Conservation (phyloP, 2,113 vertebrate species). For the Axis porcinus region DNA sequence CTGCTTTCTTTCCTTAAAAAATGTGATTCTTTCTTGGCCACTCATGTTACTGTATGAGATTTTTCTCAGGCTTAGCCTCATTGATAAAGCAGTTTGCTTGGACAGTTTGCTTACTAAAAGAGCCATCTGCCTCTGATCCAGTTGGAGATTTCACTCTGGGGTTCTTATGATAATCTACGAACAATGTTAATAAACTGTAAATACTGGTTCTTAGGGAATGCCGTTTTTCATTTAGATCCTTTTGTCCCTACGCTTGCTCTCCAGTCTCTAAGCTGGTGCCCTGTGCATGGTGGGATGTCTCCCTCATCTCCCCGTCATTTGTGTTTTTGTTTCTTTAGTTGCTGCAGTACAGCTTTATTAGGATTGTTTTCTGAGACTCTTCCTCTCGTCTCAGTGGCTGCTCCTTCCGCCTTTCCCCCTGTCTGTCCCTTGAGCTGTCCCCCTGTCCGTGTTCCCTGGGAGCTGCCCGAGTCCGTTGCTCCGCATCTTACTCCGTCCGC, state of each 20-base stretch:
- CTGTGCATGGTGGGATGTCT: not conserved
- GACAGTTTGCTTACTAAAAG: not conserved
- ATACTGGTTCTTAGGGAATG: not conserved
- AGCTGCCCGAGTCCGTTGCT: not conserved
- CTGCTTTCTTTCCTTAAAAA: slow-evolving; percentile 45
- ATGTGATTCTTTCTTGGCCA: not conserved
- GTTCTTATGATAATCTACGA: not conserved
- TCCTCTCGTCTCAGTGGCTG: not conserved
- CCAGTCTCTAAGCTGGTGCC: not conserved
- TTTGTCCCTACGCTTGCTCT: not conserved
- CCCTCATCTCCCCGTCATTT: not conserved
- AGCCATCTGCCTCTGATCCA: not conserved
- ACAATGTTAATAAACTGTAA: not conserved
- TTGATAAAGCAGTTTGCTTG: not conserved
- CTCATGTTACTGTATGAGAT: not conserved
- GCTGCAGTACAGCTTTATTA: not conserved
- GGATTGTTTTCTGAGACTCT: not conserved
- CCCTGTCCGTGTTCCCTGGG: not conserved
- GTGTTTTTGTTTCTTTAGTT: not conserved
- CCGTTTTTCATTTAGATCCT: not conserved
- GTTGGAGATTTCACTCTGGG: not conserved
- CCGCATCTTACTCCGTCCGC: not conserved
- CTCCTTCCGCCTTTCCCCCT: not conserved
- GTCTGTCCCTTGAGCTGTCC: not conserved
- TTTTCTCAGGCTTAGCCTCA: not conserved